Percentiles rank a stretch among this genome's conserved stretches.
These are phyloP conservation scores for Polydrusus cervinus DNA, from an alignment of 2,888 invertebrate genomes.

Conservation along the genomic window DNA sequence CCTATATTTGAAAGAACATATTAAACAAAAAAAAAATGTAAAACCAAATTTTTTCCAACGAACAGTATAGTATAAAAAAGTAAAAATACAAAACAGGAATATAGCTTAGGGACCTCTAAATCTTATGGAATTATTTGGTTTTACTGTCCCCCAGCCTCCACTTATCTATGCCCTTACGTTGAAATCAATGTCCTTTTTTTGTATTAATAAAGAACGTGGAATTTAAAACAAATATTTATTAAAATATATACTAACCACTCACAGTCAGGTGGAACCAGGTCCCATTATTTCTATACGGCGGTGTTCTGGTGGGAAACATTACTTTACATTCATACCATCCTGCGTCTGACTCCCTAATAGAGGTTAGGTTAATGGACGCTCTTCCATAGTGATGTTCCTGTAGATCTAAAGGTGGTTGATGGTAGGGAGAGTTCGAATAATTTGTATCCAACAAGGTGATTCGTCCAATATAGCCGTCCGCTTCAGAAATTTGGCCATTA, in stretches of 20 bases:
- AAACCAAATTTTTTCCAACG: too few species aligned
- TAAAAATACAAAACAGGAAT: too few species aligned
- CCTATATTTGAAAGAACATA: too few species aligned
- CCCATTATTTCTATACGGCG: slow-evolving; percentile 89
- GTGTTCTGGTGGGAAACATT: slow-evolving; percentile 89
- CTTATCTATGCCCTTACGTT: too few species aligned
- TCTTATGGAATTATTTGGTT: too few species aligned
- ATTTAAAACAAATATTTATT: too few species aligned
- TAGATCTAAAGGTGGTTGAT: slow-evolving; percentile 20
- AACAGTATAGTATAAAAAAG: too few species aligned
- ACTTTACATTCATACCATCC: slow-evolving; percentile 95
- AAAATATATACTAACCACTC: slow-evolving; percentile 78
- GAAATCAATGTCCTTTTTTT: too few species aligned
- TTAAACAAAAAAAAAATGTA: too few species aligned
- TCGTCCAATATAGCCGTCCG: slow-evolving; percentile 83
- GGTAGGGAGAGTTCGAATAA: slow-evolving; percentile 29
- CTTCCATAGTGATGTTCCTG: slow-evolving; percentile 71
- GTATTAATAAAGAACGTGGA: too few species aligned
- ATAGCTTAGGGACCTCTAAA: too few species aligned
- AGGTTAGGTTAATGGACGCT: slow-evolving; percentile 88
- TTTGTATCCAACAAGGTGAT: slow-evolving; percentile 76
- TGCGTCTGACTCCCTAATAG: slow-evolving; percentile 90
- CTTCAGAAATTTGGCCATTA: slow-evolving; percentile 80
- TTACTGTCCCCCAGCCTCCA: too few species aligned
- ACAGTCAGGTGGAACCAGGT: slow-evolving; percentile 92